Evolutionary conservation across 1,140 invertebrate genomes (phyloP).

Genomic region (Trichoplusia ni): DNA sequence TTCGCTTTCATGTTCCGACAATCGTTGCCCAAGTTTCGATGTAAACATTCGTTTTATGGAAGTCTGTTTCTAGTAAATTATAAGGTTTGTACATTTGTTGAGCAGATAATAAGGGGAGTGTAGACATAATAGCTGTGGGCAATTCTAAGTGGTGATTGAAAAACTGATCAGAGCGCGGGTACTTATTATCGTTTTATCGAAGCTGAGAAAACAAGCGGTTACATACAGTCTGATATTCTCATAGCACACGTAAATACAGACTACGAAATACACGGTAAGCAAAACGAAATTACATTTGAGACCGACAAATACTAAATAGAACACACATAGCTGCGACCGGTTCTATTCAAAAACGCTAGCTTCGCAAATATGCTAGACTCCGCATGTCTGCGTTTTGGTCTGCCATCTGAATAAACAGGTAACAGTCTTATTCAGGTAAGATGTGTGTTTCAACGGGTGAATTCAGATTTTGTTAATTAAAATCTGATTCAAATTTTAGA

Average conservation of each 20-base stretch:
- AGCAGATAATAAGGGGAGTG: not conserved
- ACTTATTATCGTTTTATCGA: conserved; percentile 10
- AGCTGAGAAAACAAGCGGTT: not conserved
- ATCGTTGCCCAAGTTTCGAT: no score
- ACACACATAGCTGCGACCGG: conserved; percentile 6
- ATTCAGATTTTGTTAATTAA: conserved; percentile 26
- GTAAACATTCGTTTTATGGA: no score
- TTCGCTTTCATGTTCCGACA: no score
- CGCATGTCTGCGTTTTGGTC: conserved; percentile 9
- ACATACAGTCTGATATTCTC: conserved; percentile 3
- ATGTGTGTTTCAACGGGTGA: conserved; percentile 8
- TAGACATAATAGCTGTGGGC: conserved; percentile 2
- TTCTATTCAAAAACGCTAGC: conserved; percentile 29
- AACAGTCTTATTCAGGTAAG: conserved; percentile 20
- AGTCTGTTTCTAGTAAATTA: no score
- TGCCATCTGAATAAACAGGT: conserved; percentile 27
- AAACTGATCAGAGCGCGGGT: conserved; percentile 13
- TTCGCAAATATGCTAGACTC: conserved; percentile 7
- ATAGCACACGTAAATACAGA: conserved; percentile 18
- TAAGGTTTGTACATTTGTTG: not conserved
- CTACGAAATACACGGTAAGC: conserved; percentile 2
- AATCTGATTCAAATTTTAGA: conserved; percentile 14
- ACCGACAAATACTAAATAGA: conserved; percentile 23
- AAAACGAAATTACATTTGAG: conserved; percentile 13
- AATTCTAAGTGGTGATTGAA: conserved; percentile 15